Evolutionary conservation across 1,140 invertebrate genomes (phyloP).

Genomic region (Trachymyrmex cornetzi): DNA sequence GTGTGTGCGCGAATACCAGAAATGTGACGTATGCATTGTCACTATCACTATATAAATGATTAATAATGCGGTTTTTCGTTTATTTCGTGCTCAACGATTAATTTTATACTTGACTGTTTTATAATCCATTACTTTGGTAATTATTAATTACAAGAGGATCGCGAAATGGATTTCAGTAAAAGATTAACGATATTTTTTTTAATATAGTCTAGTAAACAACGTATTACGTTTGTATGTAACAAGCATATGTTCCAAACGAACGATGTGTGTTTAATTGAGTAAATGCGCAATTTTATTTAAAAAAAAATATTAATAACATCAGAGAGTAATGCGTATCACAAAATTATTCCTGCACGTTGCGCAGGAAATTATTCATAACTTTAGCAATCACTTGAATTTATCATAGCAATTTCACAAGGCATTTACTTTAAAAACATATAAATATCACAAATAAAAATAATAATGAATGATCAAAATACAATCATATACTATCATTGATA

Average conservation of each 20-base stretch:
- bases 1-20: not conserved
- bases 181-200: not conserved
- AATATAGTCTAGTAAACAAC: not conserved
- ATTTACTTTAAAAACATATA: not conserved
- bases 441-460: not conserved
- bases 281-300: not conserved
- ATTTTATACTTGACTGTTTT: constrained; percentile 12
- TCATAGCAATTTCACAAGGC: not conserved
- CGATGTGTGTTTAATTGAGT: not conserved
- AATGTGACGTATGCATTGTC: not conserved
- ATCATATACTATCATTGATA: not conserved
- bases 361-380: not conserved
- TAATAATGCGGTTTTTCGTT: constrained; percentile 5
- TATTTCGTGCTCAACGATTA: not conserved
- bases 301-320: not conserved
- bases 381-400: not conserved
- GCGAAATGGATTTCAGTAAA: not conserved
- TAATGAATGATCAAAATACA: not conserved
- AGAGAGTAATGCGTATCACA: not conserved
- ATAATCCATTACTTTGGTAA: not conserved
- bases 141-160: not conserved
- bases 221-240: too few relatives aligned
- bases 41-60: not conserved
- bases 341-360: not conserved
- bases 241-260: not conserved